phyloP scores from a whole-genome alignment of 2,113 vertebrate species.

The Arizona elegans region DNA sequence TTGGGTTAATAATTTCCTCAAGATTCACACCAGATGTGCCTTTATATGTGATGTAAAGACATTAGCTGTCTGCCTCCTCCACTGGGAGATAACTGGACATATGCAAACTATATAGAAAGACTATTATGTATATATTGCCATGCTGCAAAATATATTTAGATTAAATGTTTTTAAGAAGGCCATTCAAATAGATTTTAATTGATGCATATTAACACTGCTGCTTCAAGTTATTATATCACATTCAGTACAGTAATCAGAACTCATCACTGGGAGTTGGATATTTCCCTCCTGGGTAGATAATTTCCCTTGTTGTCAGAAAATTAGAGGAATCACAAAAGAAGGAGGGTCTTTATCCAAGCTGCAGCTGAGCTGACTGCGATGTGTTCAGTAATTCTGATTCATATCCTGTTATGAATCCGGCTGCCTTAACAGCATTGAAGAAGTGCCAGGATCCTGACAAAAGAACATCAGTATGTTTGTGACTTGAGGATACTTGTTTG shows the following conservation, averaged over 20 bases:
- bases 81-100: not conserved
- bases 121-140: not conserved
- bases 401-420: conserved; percentile 9
- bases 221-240: not conserved
- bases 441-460: not conserved
- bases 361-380: not conserved
- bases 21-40: not conserved
- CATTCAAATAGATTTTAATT: not conserved
- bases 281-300: not conserved
- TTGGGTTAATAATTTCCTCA: not conserved
- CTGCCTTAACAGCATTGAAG: not conserved
- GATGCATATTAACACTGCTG: not conserved
- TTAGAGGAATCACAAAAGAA: not conserved
- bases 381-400: not conserved
- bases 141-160: not conserved
- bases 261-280: not conserved
- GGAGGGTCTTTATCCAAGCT: not conserved
- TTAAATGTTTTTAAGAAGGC: not conserved
- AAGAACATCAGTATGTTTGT: not conserved
- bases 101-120: not conserved
- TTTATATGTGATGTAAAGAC: not conserved
- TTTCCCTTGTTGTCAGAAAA: not conserved
- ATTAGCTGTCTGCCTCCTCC: not conserved
- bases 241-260: not conserved
- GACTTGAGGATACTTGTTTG: not conserved